These are phyloP conservation scores for Elmis aenea DNA, from an alignment of 2,888 invertebrate species.

Conservation along the genomic window DNA sequence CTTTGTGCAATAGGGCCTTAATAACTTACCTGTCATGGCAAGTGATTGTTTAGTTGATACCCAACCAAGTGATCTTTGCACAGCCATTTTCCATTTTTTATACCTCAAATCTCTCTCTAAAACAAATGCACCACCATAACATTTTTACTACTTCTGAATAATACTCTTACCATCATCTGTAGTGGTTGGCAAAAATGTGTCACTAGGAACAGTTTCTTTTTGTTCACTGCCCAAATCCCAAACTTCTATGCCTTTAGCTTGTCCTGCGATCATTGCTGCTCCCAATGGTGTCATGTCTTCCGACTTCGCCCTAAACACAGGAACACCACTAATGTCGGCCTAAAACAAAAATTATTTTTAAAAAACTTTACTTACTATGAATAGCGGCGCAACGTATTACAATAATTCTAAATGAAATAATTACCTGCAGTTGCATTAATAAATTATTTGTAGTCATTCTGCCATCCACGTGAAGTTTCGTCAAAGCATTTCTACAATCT, in stretches of 20 bases:
- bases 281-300: slow-evolving; percentile 91
- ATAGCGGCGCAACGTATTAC: too few species aligned
- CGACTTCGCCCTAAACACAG: slow-evolving; percentile 81
- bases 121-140: slow-evolving; percentile 27
- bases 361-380: too few species aligned
- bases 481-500: slow-evolving; percentile 81
- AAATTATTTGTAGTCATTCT: slow-evolving; percentile 85
- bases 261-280: slow-evolving; percentile 87
- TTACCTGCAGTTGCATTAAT: slow-evolving; percentile 84
- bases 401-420: slow-evolving; percentile 69
- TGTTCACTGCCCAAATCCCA: slow-evolving; percentile 63
- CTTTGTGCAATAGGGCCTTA: too few species aligned
- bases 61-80: slow-evolving; percentile 88
- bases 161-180: slow-evolving; percentile 61
- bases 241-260: slow-evolving; percentile 59
- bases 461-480: slow-evolving; percentile 88
- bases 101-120: slow-evolving; percentile 72
- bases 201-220: slow-evolving; percentile 57
- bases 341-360: too few species aligned
- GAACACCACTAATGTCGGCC: slow-evolving; percentile 88
- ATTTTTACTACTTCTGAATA: slow-evolving; percentile 6
- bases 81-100: slow-evolving; percentile 93
- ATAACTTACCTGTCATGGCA: slow-evolving; percentile 79
- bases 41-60: slow-evolving; percentile 67
- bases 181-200: slow-evolving; percentile 78